Evolutionary conservation across 2,888 invertebrate species (phyloP).

Genomic region (Phalangium opilio): DNA sequence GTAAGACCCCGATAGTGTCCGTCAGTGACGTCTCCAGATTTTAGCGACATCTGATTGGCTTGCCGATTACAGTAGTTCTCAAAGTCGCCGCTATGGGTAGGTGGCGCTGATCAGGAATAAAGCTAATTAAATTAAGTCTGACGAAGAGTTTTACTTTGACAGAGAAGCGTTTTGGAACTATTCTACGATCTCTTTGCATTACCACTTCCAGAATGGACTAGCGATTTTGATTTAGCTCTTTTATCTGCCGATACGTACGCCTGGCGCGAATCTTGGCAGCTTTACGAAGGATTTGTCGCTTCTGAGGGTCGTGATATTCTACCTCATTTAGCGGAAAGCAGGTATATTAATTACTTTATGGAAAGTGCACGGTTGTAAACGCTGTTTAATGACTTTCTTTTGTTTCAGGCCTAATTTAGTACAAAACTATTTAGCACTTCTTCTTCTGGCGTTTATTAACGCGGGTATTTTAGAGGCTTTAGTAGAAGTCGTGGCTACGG

Average conservation of each 20-base stretch:
- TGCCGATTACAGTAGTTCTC: too few species aligned
- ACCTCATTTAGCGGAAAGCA: slow-evolving; percentile 61
- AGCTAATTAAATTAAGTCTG: background rate
- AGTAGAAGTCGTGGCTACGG: slow-evolving; percentile 76
- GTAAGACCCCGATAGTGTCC: too few species aligned
- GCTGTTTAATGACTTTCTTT: background rate
- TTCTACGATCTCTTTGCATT: slow-evolving; percentile 76
- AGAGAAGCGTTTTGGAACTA: slow-evolving; percentile 84
- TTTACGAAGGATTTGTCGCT: slow-evolving; percentile 87
- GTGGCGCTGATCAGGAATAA: too few species aligned
- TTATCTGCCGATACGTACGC: slow-evolving; percentile 47
- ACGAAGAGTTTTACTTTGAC: slow-evolving; percentile 21
- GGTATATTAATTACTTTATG: slow-evolving; percentile 24
- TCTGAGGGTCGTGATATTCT: slow-evolving; percentile 73
- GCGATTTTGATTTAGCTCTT: slow-evolving; percentile 74
- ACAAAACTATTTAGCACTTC: slow-evolving; percentile 73
- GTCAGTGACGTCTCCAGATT: too few species aligned
- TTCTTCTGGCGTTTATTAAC: slow-evolving; percentile 76
- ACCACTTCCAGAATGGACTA: slow-evolving; percentile 76
- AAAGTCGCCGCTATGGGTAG: too few species aligned
- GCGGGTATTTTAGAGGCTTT: slow-evolving; percentile 71
- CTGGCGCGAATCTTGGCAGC: slow-evolving; percentile 61
- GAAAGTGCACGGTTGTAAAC: background rate
- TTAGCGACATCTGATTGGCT: background rate
- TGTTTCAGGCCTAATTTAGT: slow-evolving; percentile 61